Evolutionary conservation across 2,113 vertebrate genomes (phyloP).

Genomic region (Willisornis vidua): DNA sequence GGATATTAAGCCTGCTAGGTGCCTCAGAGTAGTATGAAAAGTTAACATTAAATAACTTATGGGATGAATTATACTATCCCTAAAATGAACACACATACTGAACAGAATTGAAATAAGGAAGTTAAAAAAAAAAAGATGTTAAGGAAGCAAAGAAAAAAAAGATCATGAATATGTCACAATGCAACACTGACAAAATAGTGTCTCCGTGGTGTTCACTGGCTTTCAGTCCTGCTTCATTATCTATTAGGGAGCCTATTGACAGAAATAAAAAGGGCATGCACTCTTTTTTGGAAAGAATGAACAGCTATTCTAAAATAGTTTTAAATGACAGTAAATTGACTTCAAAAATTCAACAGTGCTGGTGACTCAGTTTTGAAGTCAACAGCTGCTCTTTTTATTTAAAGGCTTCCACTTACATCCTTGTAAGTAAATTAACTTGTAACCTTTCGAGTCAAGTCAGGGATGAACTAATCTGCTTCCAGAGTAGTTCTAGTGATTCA

Average conservation of each 20-base stretch:
- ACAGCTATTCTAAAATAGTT: not conserved
- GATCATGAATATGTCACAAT: not conserved
- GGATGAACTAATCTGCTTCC: not conserved
- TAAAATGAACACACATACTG: not conserved
- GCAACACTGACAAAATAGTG: not conserved
- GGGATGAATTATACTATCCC: not conserved
- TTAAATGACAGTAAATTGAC: not conserved
- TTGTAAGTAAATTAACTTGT: not conserved
- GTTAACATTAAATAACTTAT: not conserved
- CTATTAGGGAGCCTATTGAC: not conserved
- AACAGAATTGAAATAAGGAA: conserved; percentile 30
- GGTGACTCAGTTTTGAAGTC: not conserved
- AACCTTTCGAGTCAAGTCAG: not conserved
- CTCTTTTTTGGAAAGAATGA: not conserved
- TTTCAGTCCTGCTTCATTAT: not conserved
- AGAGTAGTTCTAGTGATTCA: not conserved
- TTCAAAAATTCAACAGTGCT: not conserved
- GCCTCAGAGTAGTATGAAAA: not conserved
- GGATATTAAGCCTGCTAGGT: not conserved
- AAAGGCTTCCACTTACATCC: not conserved
- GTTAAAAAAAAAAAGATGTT: not conserved
- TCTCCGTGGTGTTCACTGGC: not conserved
- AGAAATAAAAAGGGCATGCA: not conserved
- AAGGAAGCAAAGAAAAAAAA: conserved; percentile 23
- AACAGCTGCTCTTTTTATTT: not conserved